Base-by-base conservation (phyloP, 2,113 vertebrate species). In the Cinclus cinclus region DNA sequence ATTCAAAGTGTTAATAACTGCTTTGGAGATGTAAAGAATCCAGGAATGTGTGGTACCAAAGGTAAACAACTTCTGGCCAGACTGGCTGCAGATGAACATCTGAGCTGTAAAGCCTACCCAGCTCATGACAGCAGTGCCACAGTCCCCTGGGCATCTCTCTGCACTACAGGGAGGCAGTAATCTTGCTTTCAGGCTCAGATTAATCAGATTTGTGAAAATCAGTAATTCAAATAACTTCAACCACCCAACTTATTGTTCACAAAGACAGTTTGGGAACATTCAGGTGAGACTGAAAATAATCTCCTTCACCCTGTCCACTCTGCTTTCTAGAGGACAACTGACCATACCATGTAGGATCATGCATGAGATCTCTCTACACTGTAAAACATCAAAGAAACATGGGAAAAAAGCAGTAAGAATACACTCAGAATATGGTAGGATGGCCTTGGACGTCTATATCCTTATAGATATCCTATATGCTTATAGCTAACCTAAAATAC, bases 51-150 rank as follows among this genome's bases (percentile, higher is more conserved):
- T 1, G 0, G 9, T 60, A 70, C 10, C 24, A 58, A 22, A 41
- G 7, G 22, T 17, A 24, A 71, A 24, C 22, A 63, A 7, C 13
- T 50, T 41, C 56, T 15, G 68, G 15, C 16, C 49, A 73, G 31
- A 27, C 15, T 44, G 49, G 23, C 4, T 52, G 23, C 46, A 70
- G 35, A 27, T 62, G 37, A 39, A 6, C 9, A 37, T 17, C 25
- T 63, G 35, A 69, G 25, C 39, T 67, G 15, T 24, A 41, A 62
- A 87, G 14, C 21, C 19, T 31, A 11, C 4, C 5, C 18, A 56
- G 15, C 2, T 60, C 53, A 30, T 0, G 2, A 9, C 13, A 52
- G 16, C 13, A 41, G 42, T n/a, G 27, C 33, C 31, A 58, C 4
- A 19, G 13, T 52, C 44, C 65, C 20, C 46, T 17, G 19, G 31